Conservation (phyloP, 1,140 invertebrate species). For the Macrobrachium rosenbergii region DNA sequence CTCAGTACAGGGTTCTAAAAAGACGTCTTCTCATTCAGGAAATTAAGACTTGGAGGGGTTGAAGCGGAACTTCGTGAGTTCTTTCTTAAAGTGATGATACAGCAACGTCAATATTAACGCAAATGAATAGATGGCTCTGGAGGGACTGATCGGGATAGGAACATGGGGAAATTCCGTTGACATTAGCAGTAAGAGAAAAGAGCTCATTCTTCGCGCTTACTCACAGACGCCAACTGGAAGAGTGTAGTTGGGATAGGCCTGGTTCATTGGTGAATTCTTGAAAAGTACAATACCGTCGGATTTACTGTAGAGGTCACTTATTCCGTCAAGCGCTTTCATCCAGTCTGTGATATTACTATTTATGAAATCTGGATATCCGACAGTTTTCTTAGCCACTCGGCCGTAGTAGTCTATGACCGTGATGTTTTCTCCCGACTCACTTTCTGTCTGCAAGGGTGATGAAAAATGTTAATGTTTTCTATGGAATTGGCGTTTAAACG, state of each 20-base stretch:
- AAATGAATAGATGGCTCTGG: no score
- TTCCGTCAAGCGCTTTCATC: background rate
- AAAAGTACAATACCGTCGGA: conserved; percentile 57
- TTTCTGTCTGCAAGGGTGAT: background rate
- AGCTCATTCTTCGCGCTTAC: no score
- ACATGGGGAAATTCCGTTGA: no score
- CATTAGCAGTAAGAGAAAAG: no score
- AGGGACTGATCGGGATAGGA: no score
- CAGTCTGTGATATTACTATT: conserved; percentile 19
- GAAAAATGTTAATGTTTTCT: background rate
- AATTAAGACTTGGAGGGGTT: no score
- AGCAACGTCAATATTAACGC: no score
- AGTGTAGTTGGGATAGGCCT: conserved; percentile 19
- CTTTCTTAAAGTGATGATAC: no score
- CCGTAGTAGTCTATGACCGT: conserved; percentile 30
- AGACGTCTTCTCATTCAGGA: no score
- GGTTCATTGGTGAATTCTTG: conserved; percentile 56
- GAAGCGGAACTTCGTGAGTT: no score
- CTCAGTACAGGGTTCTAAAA: no score
- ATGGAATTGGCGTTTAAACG: background rate
- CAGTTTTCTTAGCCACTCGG: background rate
- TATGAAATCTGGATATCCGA: conserved; percentile 53
- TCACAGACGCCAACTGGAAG: background rate
- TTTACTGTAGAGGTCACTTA: conserved; percentile 4
- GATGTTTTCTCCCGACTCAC: background rate